A percentile compares a stretch with the other conserved stretches of the same genome.
Evolutionary conservation across 2,113 vertebrate genomes (phyloP).

Genomic region (Oostethus manadensis): DNA sequence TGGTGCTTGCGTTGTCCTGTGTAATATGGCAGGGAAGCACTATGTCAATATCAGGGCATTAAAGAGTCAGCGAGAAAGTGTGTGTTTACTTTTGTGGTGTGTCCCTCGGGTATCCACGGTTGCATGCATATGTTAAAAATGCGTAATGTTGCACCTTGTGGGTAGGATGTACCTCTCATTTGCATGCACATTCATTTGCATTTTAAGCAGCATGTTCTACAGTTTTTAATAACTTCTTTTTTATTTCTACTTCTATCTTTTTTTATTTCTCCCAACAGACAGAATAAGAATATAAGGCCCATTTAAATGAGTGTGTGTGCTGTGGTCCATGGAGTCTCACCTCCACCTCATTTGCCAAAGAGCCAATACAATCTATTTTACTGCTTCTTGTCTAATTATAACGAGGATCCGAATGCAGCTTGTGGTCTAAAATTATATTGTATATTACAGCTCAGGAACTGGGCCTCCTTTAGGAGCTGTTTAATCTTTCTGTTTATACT

Average conservation of each 20-base stretch:
- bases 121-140: constrained; percentile 46
- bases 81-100: constrained; percentile 9
- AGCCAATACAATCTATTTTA: constrained; percentile 42
- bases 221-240: constrained; percentile 33
- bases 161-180: constrained; percentile 43
- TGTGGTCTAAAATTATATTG: constrained; percentile 45
- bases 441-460: constrained; percentile 38
- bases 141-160: constrained; percentile 40
- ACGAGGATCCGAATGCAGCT: constrained; percentile 50
- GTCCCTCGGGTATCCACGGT: constrained; percentile 23
- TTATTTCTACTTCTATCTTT: constrained; percentile 18
- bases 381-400: constrained; percentile 51
- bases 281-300: constrained; percentile 16
- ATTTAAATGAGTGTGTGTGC: constrained; percentile 29
- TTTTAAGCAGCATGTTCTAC: constrained; percentile 33
- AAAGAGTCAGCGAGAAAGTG: constrained; percentile 12
- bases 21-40: constrained; percentile 39
- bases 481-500: constrained; percentile 32
- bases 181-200: constrained; percentile 38
- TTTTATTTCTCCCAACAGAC: constrained; percentile 14
- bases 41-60: constrained; percentile 35
- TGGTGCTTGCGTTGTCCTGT: constrained; percentile 15
- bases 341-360: constrained; percentile 44
- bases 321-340: constrained; percentile 34
- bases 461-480: constrained; percentile 26